These are phyloP conservation scores for Caenorhabditis becei DNA, from an alignment of 2,888 invertebrate genomes.

Conservation along the genomic window DNA sequence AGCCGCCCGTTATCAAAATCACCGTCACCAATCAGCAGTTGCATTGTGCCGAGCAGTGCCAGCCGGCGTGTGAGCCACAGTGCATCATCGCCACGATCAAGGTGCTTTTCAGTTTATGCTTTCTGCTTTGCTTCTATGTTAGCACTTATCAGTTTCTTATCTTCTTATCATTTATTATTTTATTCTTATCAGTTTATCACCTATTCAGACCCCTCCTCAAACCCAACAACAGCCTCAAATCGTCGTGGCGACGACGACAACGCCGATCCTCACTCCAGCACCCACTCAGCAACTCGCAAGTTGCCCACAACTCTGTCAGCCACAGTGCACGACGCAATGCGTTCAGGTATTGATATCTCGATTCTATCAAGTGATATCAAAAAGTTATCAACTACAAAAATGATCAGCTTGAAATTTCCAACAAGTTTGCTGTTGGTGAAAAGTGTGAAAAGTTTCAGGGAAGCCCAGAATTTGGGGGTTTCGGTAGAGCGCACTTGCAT, in stretches of 20 bases:
- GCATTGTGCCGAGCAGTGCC: constrained; percentile 62
- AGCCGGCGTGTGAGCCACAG: constrained; percentile 59
- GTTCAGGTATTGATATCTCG: constrained; percentile 58
- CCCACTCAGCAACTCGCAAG: constrained; percentile 53
- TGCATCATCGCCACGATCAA: constrained; percentile 58
- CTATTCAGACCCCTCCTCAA: constrained; percentile 13
- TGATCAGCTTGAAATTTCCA: no score
- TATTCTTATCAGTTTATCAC: background rate
- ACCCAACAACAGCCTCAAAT: constrained; percentile 44
- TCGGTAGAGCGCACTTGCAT: no score
- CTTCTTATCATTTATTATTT: background rate
- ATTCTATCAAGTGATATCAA: no score
- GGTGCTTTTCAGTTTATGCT: constrained; percentile 28
- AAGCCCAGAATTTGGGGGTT: no score
- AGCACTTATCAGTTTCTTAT: no score
- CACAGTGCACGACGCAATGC: constrained; percentile 67
- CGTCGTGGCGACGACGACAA: constrained; percentile 53
- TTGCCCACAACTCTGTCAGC: constrained; percentile 64
- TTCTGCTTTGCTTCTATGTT: background rate
- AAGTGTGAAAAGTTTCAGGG: no score
- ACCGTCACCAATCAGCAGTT: constrained; percentile 65
- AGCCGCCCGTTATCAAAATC: constrained; percentile 59
- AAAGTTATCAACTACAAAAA: no score
- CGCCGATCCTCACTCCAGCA: background rate
- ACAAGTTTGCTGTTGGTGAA: no score